A percentile compares a stretch with the other conserved stretches of the same genome.
phyloP scores from a whole-genome alignment of 1,140 invertebrate genomes.

The Pseudobourletiella spinata region DNA sequence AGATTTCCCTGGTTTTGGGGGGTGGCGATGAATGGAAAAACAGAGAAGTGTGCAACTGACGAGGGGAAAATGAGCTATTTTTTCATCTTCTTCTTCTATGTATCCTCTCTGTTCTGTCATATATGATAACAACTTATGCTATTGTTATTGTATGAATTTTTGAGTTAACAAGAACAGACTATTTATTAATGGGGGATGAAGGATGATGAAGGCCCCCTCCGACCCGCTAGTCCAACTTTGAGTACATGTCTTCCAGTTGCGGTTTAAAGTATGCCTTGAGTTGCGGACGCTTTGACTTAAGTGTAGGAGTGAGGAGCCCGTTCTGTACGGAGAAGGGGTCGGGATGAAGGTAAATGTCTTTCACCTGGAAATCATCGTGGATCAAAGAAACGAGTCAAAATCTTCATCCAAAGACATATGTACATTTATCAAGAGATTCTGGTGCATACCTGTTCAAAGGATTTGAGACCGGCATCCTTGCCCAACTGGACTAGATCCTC shows the following conservation, averaged over 20 bases:
- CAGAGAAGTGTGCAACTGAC: too few relatives aligned
- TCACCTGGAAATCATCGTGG: constrained; percentile 55
- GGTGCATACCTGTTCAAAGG: constrained; percentile 82
- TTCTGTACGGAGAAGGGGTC: constrained; percentile 95
- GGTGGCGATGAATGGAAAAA: too few relatives aligned
- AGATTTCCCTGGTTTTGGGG: too few relatives aligned
- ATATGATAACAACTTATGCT: too few relatives aligned
- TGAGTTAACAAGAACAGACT: too few relatives aligned
- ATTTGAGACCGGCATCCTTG: constrained; percentile 80
- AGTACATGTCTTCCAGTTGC: constrained; percentile 84
- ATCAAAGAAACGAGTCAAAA: constrained; percentile 22
- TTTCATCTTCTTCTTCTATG: too few relatives aligned
- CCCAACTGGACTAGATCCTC: constrained; percentile 81
- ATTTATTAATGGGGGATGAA: too few relatives aligned
- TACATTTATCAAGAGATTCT: too few relatives aligned
- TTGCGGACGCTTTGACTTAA: constrained; percentile 83
- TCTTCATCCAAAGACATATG: neutral
- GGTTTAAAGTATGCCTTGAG: constrained; percentile 82
- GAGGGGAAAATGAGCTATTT: too few relatives aligned
- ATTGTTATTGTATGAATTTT: too few relatives aligned
- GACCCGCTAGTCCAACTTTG: constrained; percentile 44
- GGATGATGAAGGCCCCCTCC: too few relatives aligned
- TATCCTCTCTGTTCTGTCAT: too few relatives aligned
- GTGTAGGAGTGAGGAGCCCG: constrained; percentile 86
- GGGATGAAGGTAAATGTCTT: constrained; percentile 86